Evolutionary conservation across 2,113 vertebrate species (phyloP), one percentile per base, ranked within the genome.

Genomic region (Sphyrna mokarran): DNA sequence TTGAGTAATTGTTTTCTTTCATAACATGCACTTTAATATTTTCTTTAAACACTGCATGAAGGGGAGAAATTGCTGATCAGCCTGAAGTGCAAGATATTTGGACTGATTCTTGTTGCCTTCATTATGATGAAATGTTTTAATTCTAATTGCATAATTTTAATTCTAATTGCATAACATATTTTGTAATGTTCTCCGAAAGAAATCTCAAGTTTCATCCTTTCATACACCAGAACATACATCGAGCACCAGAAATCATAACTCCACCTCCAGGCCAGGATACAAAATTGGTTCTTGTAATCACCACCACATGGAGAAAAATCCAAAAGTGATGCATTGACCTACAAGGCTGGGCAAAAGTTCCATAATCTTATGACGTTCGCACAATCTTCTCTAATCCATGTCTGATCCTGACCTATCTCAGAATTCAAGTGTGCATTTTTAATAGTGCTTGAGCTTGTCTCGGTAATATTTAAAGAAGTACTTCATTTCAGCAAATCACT

Each of bases 1-100:
- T 93, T 93, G 61, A 93, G 33, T 37, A 20, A 93, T 93, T 37
- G 58, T 37, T 93, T 68, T 33, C 89, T 93, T 93, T 63, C 61
- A 66, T 37, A 66, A 37, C 54, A 8, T 63, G 26, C 20, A 33
- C 23, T 83, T 18, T 40, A 43, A 83, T 83, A n/a, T 90, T 54
- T 54, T 90, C 54, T 90, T 5, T 90, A 13, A 13, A 90, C 0
- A 10, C 87, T 63, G 29, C 33, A 29, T 87, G 85, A n/a, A 63
- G 58, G n/a, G 78, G 80, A 33, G 58, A 90, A 90, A 61, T n/a
- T 63, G 54, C 58, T 63, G 87, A 90, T 29, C 13, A 29, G 29
- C 29, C 29, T 63, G 10, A 90, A 7, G 33, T 7, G 14, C 29
- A 63, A 54, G 22, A 87, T 61, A 14, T 90, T 90, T 63, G 87